Evolutionary conservation across 2,888 invertebrate genomes (phyloP), one percentile per base, ranked within the genome.

Genomic region (Anoplius nigerrimus): DNA sequence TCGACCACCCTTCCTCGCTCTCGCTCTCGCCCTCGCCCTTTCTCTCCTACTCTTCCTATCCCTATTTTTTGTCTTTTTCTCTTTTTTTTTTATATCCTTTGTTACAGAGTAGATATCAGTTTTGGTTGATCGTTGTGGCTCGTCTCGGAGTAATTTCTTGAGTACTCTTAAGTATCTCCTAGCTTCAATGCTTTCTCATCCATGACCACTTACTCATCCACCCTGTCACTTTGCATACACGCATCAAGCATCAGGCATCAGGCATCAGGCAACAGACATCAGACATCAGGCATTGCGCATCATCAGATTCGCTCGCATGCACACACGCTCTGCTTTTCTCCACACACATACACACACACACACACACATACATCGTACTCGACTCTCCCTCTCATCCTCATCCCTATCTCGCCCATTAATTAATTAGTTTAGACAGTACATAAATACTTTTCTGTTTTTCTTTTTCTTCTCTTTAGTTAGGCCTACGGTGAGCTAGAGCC

Each of bases 401-500:
- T 66, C 66, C 58, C 57, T 57, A 66, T 78, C 73, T 76, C 80
- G 76, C 80, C 79, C 75, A 77, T 80, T 82, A 81, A 82, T 84
- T 82, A 83, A 79, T 84, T 82, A 84, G 82, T 76, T 82, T 86
- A 84, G 78, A 81, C 82, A 83, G 81, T 83, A 86, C 81, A 86
- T 84, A 86, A 86, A 84, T 85, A 86, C 80, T 82, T 83, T 72
- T 72, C 66, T 66, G 71, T 69, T 66, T 72, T 59, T 65, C 75
- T 75, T 66, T 64, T 81, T 84, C 83, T 61, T 65, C 75, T 75
- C 65, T 64, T 81, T 84, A 84, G 82, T 88, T 88, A 88, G 88
- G 88, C 88, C 88, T 88, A 87, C 84, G 82, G 82, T 88, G 86
- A 87, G 86, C 86, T 87, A 85, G 82, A 85, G 83, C 83, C 83